Base-by-base conservation (phyloP, 2,888 invertebrate species). In the Zootermopsis nevadensis region DNA sequence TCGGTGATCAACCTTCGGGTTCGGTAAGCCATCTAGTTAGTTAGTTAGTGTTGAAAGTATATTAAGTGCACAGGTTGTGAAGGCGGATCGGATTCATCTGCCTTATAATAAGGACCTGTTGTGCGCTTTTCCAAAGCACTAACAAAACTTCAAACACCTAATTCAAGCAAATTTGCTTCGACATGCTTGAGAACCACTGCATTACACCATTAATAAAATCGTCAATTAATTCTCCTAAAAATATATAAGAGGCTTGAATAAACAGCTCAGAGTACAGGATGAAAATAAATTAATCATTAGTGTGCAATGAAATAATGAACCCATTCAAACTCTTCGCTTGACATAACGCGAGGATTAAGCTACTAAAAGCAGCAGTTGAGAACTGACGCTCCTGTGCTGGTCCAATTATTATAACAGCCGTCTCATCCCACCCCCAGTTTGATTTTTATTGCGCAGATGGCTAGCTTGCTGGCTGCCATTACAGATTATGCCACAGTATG, bases 361-460 rank as follows among this genome's bases (percentile, higher is more conserved):
- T 27, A 38, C 27, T n/a, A n/a, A n/a, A 33, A 12, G 19, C 31
- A 38, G 35, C 27, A 74, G 38, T 8, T n/a, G 8, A n/a, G 1
- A n/a, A 6, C 74, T 2, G 12, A 8, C 33, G 30, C 19, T 6
- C 19, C 38, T 74, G 38, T n/a, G 33, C 42, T 38, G 38, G 22
- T 38, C 74, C 74, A 74, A 74, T 74, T 74, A 74, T 74, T 35
- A 74, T 42, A 74, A 74, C n/a, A 74, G 74, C 38, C 38, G 38
- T 74, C 69, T 33, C n/a, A n/a, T n/a, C n/a, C n/a, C n/a, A n/a
- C n/a, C 24, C 69, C 12, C 33, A 31, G 69, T 22, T 31, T 33
- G 33, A 69, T 69, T 69, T 69, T 69, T 69, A 69, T 69, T 60
- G 60, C n/a, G 10, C 12, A 10, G n/a, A 27, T 10, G 67, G 67